A percentile compares a stretch with the other conserved stretches of the same genome.
Conservation (phyloP, 2,113 vertebrate species). For the Catharus fuscescens region DNA sequence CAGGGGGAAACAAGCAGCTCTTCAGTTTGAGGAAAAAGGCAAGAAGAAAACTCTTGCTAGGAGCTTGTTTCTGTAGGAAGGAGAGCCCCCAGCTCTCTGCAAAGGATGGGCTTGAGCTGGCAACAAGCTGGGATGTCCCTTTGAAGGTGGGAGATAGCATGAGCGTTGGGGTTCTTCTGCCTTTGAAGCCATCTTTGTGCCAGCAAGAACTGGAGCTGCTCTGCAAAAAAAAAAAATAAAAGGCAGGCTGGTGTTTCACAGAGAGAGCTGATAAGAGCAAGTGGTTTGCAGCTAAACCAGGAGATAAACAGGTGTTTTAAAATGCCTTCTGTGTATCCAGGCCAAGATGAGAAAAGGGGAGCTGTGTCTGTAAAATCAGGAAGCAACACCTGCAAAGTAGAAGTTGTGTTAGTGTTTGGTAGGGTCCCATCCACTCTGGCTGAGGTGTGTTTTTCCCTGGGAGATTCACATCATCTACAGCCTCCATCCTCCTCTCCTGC, state of each 20-base stretch:
- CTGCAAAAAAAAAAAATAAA: neutral
- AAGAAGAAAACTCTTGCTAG: neutral
- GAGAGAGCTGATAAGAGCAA: neutral
- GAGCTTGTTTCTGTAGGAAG: neutral
- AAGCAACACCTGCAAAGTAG: neutral
- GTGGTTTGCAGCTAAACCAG: neutral
- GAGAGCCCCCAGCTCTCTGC: neutral
- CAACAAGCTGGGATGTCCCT: rapidly evolving
- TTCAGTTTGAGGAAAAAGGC: neutral
- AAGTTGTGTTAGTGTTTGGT: neutral
- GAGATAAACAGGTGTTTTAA: neutral
- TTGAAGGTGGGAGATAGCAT: neutral
- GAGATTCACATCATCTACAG: neutral
- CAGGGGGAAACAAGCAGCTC: neutral
- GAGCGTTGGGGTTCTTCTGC: neutral
- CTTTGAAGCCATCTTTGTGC: neutral
- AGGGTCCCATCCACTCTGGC: neutral
- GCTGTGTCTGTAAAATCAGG: neutral
- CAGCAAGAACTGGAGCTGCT: neutral
- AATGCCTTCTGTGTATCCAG: neutral
- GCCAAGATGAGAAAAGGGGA: neutral
- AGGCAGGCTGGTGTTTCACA: neutral
- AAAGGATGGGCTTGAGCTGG: neutral
- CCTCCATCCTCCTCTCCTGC: neutral
- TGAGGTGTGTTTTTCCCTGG: neutral